Evolutionary conservation across 2,113 vertebrate species (phyloP).

Genomic region (Daboia siamensis): DNA sequence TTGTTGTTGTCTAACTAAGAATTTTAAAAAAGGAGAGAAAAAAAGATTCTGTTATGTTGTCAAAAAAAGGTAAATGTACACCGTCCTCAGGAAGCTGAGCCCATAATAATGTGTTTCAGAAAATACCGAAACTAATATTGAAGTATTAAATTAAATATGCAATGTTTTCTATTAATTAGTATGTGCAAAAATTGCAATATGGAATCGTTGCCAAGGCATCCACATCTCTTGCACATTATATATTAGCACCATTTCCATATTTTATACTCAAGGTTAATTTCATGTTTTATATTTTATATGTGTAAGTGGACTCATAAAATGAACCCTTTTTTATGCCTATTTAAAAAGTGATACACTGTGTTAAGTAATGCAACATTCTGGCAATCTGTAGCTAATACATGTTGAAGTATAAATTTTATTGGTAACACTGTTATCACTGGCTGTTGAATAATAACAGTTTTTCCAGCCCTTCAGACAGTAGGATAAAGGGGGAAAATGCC

Average conservation of each 20-base stretch:
- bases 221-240: not conserved
- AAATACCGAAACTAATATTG: not conserved
- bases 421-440: not conserved
- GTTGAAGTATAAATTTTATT: not conserved
- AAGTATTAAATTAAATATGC: not conserved
- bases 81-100: not conserved
- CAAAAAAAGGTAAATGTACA: not conserved
- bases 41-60: not conserved
- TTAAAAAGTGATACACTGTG: not conserved
- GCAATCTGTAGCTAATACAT: not conserved
- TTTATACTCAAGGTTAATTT: not conserved
- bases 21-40: not conserved
- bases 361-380: not conserved
- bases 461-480: not conserved
- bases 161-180: not conserved
- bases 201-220: not conserved
- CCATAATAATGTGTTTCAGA: not conserved
- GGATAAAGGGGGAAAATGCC: not conserved
- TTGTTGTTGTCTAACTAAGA: not conserved
- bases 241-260: conserved; percentile 1
- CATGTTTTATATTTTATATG: not conserved
- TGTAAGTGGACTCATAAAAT: not conserved
- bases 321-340: not conserved
- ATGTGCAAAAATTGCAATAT: not conserved
- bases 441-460: not conserved